These are phyloP conservation scores for Lithophane leautieri DNA, from an alignment of 2,888 invertebrate genomes.

Conservation along the genomic window DNA sequence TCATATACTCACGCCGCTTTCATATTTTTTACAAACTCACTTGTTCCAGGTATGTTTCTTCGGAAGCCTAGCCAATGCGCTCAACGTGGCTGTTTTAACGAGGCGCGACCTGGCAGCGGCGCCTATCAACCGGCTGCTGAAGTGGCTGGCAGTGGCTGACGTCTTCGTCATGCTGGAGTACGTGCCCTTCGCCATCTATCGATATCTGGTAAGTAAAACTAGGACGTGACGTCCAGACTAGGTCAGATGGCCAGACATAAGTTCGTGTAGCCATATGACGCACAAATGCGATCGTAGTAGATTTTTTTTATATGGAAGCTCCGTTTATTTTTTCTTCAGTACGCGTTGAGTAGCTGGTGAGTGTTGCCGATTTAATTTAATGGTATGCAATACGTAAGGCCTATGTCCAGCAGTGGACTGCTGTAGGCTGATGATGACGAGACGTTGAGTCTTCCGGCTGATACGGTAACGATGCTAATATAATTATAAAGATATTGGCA, in stretches of 20 bases:
- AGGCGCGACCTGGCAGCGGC: conserved; percentile 94
- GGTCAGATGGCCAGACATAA: not conserved
- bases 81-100: conserved; percentile 96
- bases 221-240: not conserved
- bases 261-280: not conserved
- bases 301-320: too few relatives aligned
- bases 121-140: conserved; percentile 96
- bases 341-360: too few relatives aligned
- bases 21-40: not conserved
- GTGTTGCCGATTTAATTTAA: too few relatives aligned
- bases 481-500: not conserved
- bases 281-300: not conserved
- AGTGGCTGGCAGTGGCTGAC: conserved; percentile 96
- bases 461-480: too few relatives aligned
- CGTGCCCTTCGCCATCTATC: conserved; percentile 86
- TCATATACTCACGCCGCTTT: not conserved
- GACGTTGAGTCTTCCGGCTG: not conserved
- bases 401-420: too few relatives aligned
- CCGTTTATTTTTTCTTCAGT: too few relatives aligned
- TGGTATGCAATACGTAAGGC: too few relatives aligned
- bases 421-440: too few relatives aligned
- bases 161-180: conserved; percentile 97
- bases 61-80: conserved; percentile 95
- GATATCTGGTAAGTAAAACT: conserved; percentile 80
- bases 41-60: conserved; percentile 94